phyloP scores from a whole-genome alignment of 2,888 invertebrate genomes.

The Scaptodrosophila latifasciaeformis region DNA sequence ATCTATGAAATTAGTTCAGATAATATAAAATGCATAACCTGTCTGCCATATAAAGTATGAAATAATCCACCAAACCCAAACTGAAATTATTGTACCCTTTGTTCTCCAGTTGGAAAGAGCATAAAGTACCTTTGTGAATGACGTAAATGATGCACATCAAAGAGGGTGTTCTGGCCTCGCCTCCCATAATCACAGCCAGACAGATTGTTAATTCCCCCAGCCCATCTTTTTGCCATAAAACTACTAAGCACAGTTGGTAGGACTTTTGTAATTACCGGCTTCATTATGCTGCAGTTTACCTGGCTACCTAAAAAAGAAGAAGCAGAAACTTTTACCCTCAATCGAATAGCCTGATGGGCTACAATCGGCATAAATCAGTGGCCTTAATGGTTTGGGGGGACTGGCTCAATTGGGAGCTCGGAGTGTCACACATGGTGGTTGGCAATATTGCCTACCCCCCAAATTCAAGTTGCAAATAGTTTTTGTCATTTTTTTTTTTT shows the following conservation, averaged over 20 bases:
- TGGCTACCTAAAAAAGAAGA: too few relatives aligned
- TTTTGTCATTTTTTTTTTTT: constrained; percentile 25
- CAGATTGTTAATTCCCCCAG: constrained; percentile 20
- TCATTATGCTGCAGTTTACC: constrained; percentile 63
- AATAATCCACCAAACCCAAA: too few relatives aligned
- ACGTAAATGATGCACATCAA: too few relatives aligned
- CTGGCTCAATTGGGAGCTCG: not conserved
- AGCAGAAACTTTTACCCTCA: not conserved
- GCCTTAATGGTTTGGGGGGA: constrained; percentile 49
- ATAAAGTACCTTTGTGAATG: not conserved
- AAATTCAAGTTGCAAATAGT: constrained; percentile 19
- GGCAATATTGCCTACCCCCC: constrained; percentile 42
- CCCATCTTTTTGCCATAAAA: constrained; percentile 6
- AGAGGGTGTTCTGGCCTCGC: too few relatives aligned
- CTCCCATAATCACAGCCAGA: constrained; percentile 46
- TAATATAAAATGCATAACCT: too few relatives aligned
- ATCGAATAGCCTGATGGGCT: constrained; percentile 21
- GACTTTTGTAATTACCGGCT: constrained; percentile 29
- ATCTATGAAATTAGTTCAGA: too few relatives aligned
- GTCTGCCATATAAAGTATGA: too few relatives aligned
- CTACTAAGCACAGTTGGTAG: not conserved
- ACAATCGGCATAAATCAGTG: constrained; percentile 63
- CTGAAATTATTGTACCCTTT: too few relatives aligned
- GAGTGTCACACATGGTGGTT: constrained; percentile 62
- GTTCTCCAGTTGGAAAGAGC: too few relatives aligned